Percentiles rank a stretch among this genome's conserved stretches.
Evolutionary conservation across 2,888 invertebrate species (phyloP).

Genomic region (Melinopterus prodromus): DNA sequence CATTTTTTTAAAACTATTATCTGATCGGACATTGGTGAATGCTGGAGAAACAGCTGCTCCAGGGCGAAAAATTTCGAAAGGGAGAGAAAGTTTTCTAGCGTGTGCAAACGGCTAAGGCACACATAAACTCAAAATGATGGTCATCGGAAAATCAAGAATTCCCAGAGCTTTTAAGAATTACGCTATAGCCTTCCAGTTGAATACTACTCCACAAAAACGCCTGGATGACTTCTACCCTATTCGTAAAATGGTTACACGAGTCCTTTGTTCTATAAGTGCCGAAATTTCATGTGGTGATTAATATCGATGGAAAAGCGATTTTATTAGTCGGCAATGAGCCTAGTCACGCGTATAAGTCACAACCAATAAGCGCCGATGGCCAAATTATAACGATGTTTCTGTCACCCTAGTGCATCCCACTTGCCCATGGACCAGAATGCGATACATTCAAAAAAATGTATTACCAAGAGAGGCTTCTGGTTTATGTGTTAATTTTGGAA

Average conservation of each 20-base stretch:
- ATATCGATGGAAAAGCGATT: not conserved
- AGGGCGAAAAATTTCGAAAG: constrained; percentile 27
- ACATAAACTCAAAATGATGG: constrained; percentile 17
- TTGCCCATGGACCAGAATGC: constrained; percentile 32
- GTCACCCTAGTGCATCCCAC: not conserved
- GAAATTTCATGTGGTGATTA: constrained; percentile 10
- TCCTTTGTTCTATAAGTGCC: too few species aligned
- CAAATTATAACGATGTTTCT: too few species aligned
- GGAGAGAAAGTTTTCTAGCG: constrained; percentile 11
- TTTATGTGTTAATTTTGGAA: constrained; percentile 21
- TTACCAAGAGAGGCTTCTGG: constrained; percentile 25
- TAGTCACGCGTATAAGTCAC: constrained; percentile 12
- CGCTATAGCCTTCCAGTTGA: not conserved
- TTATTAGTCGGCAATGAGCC: constrained; percentile 31
- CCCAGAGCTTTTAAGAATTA: constrained; percentile 24
- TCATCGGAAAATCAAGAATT: constrained; percentile 36
- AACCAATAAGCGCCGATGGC: not conserved
- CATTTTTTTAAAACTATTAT: constrained; percentile 29
- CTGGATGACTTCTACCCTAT: constrained; percentile 32
- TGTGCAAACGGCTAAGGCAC: constrained; percentile 18
- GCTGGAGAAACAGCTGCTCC: constrained; percentile 31
- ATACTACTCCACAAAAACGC: constrained; percentile 28
- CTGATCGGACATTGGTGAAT: constrained; percentile 28
- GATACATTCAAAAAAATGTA: constrained; percentile 23
- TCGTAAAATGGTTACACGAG: constrained; percentile 28